These are phyloP conservation scores for Trichechus manatus DNA, from an alignment of 2,113 vertebrate species.

Conservation along the genomic window DNA sequence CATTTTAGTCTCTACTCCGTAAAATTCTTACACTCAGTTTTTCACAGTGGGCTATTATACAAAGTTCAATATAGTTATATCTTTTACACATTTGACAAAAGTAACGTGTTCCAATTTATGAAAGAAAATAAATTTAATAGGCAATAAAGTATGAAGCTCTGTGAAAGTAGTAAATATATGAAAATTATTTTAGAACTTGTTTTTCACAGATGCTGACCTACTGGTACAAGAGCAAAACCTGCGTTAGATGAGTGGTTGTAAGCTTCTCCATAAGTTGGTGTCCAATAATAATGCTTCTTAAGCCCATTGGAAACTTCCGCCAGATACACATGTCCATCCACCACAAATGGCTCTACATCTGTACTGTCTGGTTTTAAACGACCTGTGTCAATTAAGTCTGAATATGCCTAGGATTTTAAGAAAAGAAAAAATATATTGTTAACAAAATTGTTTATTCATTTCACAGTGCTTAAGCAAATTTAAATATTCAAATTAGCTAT, in stretches of 20 bases:
- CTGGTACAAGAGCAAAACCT: constrained; percentile 77
- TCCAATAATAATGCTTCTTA: constrained; percentile 88
- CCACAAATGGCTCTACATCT: constrained; percentile 90
- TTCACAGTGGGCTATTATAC: constrained; percentile 8
- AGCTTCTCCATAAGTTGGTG: constrained; percentile 72
- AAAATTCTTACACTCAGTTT: constrained; percentile 52
- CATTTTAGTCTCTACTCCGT: constrained; percentile 20
- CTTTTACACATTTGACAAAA: constrained; percentile 51
- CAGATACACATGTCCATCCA: constrained; percentile 87
- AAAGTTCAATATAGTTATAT: constrained; percentile 40
- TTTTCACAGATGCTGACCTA: constrained; percentile 81
- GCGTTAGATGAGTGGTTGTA: constrained; percentile 79
- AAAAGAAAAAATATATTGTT: constrained; percentile 9
- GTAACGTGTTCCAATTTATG: constrained; percentile 45
- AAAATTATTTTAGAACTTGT: background rate
- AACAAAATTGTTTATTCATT: constrained; percentile 45
- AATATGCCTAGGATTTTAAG: constrained; percentile 90
- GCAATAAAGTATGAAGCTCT: constrained; percentile 2
- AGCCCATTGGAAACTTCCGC: constrained; percentile 91
- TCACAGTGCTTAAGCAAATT: constrained; percentile 3
- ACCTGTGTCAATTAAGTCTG: constrained; percentile 87
- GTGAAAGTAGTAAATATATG: background rate
- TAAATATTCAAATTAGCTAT: background rate
- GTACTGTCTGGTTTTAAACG: constrained; percentile 87
- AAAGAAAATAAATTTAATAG: constrained; percentile 42